These are phyloP conservation scores for Sebastes vulpes DNA, from an alignment of 2,797 vertebrate genomes.

Conservation along the genomic window DNA sequence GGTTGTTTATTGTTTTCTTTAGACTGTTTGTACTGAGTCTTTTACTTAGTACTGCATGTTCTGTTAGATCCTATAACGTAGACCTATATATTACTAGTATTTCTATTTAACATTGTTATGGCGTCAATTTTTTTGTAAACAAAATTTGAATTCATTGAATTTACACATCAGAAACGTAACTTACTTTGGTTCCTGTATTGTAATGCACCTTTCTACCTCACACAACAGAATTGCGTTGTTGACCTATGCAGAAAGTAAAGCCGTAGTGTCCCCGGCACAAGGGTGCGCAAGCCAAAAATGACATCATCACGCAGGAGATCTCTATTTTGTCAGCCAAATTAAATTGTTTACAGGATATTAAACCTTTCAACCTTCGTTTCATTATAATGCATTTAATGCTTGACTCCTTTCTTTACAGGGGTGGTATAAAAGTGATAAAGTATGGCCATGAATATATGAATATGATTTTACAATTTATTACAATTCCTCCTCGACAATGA, in stretches of 20 bases:
- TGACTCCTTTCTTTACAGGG: no score
- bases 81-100: not conserved
- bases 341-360: no score
- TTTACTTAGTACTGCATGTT: not conserved
- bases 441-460: no score
- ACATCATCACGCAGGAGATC: no score
- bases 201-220: not conserved
- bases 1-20: constrained; percentile 4
- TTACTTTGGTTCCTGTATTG: not conserved
- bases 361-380: no score
- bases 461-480: no score
- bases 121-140: not conserved
- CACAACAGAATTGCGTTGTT: not conserved
- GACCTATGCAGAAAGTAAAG: no score
- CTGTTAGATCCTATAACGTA: not conserved
- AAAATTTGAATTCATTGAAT: not conserved
- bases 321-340: no score
- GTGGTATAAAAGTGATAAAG: no score
- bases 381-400: rapidly evolving
- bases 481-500: no score
- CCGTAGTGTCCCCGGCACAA: rapidly evolving
- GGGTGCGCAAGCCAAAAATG: rapidly evolving
- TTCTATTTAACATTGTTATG: not conserved
- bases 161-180: not conserved
- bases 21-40: not conserved